Evolutionary conservation across 2,888 invertebrate genomes (phyloP), one percentile per base, ranked within the genome.

Genomic region (Hyalella azteca): DNA sequence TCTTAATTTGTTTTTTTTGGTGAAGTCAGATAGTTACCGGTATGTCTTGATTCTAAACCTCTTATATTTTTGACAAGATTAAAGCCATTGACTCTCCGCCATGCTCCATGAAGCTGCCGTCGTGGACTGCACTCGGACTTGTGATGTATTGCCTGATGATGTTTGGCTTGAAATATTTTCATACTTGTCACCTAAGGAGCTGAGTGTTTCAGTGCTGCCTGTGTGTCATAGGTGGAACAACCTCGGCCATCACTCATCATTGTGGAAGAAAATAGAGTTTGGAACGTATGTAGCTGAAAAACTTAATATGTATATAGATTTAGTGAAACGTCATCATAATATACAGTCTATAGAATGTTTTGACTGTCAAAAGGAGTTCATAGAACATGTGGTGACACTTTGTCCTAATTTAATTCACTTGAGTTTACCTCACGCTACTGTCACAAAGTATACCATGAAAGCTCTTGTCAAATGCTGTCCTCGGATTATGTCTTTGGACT

Each of bases 231-330:
- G 11, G 54, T 54, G 54, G 54, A 9, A 26, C 19, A 29, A 54
- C 54, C 22, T 54, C 11, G 54, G 54, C 26, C 5, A 26, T 29
- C 54, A 54, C 13, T 29, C 29, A 26, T n/a, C 54, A 9, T 22
- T 54, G 54, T 54, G 54, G 54, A 54, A 22, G 54, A 26, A 54
- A 54, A 54, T 54, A 54, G 29, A 54, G 22, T 54, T 54, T 54
- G 54, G 54, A 22, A 7, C 13, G 3, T 54, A 54, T 29, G 22
- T 11, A 22, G 29, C 13, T 22, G 54, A 0, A 9, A 54, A 54
- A 54, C 54, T 54, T 22, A 22, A 19, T 13, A 22, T 15, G 22
- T 54, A 54, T 26, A 29, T 54, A 1, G 29, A 29, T 3, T 5
- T 54, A 7, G 54, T 54, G 54, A 22, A 54, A 29, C 54, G 7